Base-by-base conservation (phyloP, 2,888 invertebrate species). In the Seira sanloemensis region DNA sequence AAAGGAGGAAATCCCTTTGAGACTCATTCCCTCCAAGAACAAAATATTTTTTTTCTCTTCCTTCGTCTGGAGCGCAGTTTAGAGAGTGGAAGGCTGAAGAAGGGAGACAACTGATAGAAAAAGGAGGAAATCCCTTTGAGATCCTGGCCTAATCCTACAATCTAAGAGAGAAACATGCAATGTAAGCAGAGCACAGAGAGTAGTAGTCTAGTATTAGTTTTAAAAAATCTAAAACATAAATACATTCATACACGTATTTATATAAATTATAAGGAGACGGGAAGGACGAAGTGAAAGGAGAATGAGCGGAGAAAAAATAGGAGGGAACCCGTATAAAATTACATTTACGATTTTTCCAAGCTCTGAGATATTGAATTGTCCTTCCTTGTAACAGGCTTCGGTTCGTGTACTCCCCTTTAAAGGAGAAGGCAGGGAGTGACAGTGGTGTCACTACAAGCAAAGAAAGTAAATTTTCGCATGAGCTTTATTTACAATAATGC, bases 121-220 rank as follows among this genome's bases (percentile, higher is more conserved):
- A 73, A 71, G n/a, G 66, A 72, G 50, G 73, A 83, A 83, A 83
- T 77, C 77, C 83, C 83, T 77, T 27, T 54, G 83, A 83, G 83
- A 83, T 83, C 83, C 83, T 58, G 54, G 54, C 66, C 62, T 83
- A 83, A 83, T 83, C 83, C 83, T 83, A 83, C 77, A 83, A 83
- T 78, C 83, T 77, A 78, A 77, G 68, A 77, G 54, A 62, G 73
- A 72, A 72, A 76, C 82, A 82, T 82, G 76, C 76, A 82, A 76
- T 71, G 82, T 27, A 82, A 82, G 76, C 72, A 76, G 74, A 81
- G 75, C 46, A 74, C 71, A 12, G 12, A 58, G 58, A 58, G 58
- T 58, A 58, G 58, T 18, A 54, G 77, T 77, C 54, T 77, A 69
- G 69, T 46, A 21, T 21, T 54, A 46, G 26, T n/a, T 12, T 67